Base-by-base conservation (phyloP, 2,888 invertebrate genomes). In the Hemistola chrysoprasaria region DNA sequence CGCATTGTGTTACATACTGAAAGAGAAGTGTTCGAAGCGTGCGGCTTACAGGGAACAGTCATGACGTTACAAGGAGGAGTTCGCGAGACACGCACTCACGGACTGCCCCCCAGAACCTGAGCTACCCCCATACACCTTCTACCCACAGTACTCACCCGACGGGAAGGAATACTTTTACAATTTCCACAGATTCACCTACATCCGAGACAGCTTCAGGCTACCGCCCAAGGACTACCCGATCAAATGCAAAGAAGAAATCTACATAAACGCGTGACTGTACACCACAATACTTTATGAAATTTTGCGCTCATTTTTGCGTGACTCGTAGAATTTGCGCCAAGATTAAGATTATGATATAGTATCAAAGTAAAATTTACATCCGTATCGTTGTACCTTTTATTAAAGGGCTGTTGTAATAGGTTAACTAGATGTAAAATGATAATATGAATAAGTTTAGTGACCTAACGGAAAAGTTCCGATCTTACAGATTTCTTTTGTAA, bases 1-100 rank as follows among this genome's bases (percentile, higher is more conserved):
- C 62, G 95, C 95, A 0, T 86, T 95, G 7, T 95, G 95, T 85
- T 95, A 95, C 78, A 94, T 95, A 53, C 91, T 94, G 52, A 90
- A 93, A 41, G 95, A 95, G 81, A 95, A 95, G 71, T 95, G 95
- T 77, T 91, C 92, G 62, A 94, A 94, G 64, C 88, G 94, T 46
- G 48, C 48, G 30, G 52, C 49, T 1, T 93, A 92, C 67, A 91
- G 92, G 59, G 92, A 93, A 57, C 92, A 93, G 44, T 93, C 93
- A 91, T 94, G 91, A 92, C 86, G 85, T 71, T 88, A 87, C 47
- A 85, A 89, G 55, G 76, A 88, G 76, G 87, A 89, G 83, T 88
- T 88, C 71, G 81, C 86, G 29, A 77, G 71, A 49, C 78, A 82
- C 50, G 88, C 85, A 5, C 78, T 88, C 23, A 75, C 85, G 54